Base-by-base conservation (phyloP, 2,888 invertebrate species). In the Meta bourneti region DNA sequence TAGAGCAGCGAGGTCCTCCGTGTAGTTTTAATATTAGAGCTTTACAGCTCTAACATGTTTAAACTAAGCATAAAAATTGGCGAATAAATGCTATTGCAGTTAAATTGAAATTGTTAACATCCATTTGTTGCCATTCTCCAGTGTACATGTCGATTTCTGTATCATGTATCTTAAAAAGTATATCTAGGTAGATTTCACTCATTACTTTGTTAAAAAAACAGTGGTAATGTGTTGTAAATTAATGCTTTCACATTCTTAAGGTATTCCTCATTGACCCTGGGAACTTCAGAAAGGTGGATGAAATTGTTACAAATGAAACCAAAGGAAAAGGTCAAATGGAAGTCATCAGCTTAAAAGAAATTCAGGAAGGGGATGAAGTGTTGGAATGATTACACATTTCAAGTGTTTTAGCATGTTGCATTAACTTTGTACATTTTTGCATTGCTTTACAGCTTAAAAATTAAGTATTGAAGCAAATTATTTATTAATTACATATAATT, bases 241-340 rank as follows among this genome's bases (percentile, higher is more conserved):
- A 34, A 19, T 51, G 11, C 11, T 78, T 51, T 51, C 51, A 19
- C 20, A 9, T 72, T 90, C 87, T 7, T 94, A 93, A 96, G 96
- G 95, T 96, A 0, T 95, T 96, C 71, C 95, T 98, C 13, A 97
- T 98, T 93, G 99, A 99, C 95, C 99, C 99, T 4, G 99, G 99
- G 0, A 96, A 97, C 94, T 99, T 98, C 95, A 96, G 98, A 94
- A 96, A 96, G 94, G 96, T 99, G 52, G 98, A 98, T 95, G 97
- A 98, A 93, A 95, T 99, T 93, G 96, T 99, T 2, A 96, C 90
- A 5, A 91, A 87, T 90, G 93, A 93, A 83, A 93, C 93, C 5
- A 92, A 93, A 61, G 93, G 92, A 2, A 92, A 92, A 89, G 93
- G 93, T 9, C 92, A 92, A 13, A 51, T 93, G 6, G 92, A 92